Conservation (phyloP, 1,140 invertebrate genomes). For the Diprion similis region DNA sequence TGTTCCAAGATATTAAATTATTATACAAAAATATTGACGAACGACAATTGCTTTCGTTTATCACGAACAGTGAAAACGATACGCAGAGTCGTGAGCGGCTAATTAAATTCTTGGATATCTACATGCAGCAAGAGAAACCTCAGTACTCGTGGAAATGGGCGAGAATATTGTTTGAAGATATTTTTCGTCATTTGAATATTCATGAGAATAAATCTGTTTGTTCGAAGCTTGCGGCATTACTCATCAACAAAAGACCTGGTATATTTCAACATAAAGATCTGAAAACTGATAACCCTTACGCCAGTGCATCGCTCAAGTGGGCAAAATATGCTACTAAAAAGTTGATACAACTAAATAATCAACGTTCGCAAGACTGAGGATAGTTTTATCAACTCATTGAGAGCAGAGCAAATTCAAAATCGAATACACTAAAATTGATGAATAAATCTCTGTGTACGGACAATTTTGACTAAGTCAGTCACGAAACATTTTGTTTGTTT, state of each 20-base stretch:
- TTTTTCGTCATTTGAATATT: background rate
- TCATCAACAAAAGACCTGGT: background rate
- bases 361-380: background rate
- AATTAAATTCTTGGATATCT: background rate
- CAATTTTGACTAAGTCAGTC: too few relatives aligned
- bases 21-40: background rate
- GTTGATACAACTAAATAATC: background rate
- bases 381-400: background rate
- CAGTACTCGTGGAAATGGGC: constrained; percentile 4
- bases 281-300: background rate
- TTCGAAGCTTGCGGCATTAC: background rate
- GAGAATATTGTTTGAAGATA: background rate
- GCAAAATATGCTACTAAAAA: background rate
- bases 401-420: too few relatives aligned
- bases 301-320: background rate
- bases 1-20: background rate
- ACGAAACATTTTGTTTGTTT: too few relatives aligned
- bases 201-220: background rate
- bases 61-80: background rate
- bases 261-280: constrained; percentile 6
- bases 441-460: too few relatives aligned
- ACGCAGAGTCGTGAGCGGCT: background rate
- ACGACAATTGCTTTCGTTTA: background rate
- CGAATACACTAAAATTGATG: too few relatives aligned
- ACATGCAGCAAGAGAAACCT: background rate